Percentiles rank a stretch among this genome's conserved stretches.
Conservation (phyloP, 2,113 vertebrate genomes). For the Leucopsar rothschildi region DNA sequence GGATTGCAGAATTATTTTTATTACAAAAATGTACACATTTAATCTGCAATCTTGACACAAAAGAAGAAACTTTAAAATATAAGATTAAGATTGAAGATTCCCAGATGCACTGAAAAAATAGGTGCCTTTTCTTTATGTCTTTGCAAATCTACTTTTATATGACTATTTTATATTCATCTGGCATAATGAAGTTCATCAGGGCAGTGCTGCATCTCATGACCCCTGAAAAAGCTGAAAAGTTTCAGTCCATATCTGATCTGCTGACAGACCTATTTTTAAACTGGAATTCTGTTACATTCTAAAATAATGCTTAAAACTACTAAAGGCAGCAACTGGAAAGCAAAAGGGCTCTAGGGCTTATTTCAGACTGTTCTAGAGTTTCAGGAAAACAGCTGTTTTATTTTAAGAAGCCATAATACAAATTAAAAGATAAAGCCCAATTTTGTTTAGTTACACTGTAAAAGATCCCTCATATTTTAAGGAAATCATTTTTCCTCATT, state of each 20-base stretch:
- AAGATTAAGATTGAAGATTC: neutral
- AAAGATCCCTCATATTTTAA: neutral
- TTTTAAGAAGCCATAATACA: neutral
- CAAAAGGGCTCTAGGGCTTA: neutral
- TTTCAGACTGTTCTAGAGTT: neutral
- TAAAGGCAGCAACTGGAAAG: neutral
- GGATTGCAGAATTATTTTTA: neutral
- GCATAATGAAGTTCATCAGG: slow-evolving; percentile 39
- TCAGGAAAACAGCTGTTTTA: neutral
- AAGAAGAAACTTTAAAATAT: neutral
- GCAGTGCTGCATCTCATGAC: neutral
- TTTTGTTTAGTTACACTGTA: neutral
- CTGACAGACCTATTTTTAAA: neutral
- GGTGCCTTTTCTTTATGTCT: neutral
- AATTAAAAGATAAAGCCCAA: neutral
- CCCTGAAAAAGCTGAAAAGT: slow-evolving; percentile 1
- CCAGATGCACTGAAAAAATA: neutral
- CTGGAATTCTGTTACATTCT: neutral
- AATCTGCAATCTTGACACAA: neutral
- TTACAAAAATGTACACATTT: neutral
- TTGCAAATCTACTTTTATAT: neutral
- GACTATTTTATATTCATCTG: slow-evolving; percentile 1
- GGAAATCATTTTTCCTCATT: neutral
- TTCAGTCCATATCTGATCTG: neutral
- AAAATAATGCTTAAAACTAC: neutral